Percentiles rank a stretch among this genome's conserved stretches.
These are phyloP conservation scores for Manacus vitellinus DNA, from an alignment of 2,113 vertebrate genomes.

Conservation along the genomic window DNA sequence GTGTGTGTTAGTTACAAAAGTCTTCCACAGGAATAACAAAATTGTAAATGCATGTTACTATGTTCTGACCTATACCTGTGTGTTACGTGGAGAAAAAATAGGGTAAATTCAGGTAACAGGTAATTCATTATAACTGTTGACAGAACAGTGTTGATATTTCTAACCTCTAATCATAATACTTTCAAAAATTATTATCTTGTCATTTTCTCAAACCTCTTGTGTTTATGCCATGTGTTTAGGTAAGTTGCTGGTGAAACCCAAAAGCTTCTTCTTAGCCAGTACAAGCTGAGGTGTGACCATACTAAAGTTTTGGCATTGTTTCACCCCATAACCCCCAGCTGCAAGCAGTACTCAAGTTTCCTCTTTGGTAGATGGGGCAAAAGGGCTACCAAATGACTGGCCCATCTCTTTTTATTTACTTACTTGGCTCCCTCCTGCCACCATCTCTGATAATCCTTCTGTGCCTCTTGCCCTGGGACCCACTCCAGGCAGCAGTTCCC, in stretches of 20 bases:
- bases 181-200: background rate
- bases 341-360: background rate
- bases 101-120: background rate
- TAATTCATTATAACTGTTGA: background rate
- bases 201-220: background rate
- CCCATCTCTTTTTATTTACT: background rate
- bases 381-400: background rate
- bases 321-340: background rate
- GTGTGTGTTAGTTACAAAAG: background rate
- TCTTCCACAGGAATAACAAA: background rate
- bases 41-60: background rate
- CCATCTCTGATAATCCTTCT: background rate
- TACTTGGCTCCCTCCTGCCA: background rate
- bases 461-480: background rate
- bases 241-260: background rate
- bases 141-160: background rate
- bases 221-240: background rate
- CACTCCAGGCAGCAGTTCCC: background rate
- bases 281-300: background rate
- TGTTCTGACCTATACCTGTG: background rate
- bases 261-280: background rate
- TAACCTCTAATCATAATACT: background rate
- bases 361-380: background rate
- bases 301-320: background rate
- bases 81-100: background rate